Evolutionary conservation across 2,113 vertebrate species (phyloP), one percentile per base, ranked within the genome.

Genomic region (Ailurus styani): DNA sequence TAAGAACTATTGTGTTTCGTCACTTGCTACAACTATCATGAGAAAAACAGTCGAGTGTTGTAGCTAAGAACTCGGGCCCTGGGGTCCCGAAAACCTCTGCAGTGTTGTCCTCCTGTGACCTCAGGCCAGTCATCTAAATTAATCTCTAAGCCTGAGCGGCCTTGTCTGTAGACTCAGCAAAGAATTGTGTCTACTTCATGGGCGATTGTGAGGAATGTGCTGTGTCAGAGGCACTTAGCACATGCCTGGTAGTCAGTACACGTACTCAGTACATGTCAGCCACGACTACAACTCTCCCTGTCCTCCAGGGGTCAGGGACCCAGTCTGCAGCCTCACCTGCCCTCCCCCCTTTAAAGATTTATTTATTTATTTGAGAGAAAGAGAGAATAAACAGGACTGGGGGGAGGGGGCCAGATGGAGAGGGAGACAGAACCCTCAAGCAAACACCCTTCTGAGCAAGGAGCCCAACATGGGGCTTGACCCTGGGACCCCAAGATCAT

Each of bases 261-360:
- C 3, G 1, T 75, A 15, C 42, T 29, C 7, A 4, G 13, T 2
- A 27, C 12, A 0, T 0, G 9, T 62, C 2, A 31, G 62, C 79
- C n/a, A 3, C 1, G 7, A 34, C 55, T 20, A 2, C 25, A 3
- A 3, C n/a, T 27, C 66, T 72, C 52, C 23, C 31, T 7, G 5
- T 40, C 73, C 72, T 34, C 62, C n/a, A 1, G 34, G 0, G 1
- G 78, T 50, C n/a, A 12, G 57, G 0, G 13, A 29, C 25, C 57
- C 15, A 0, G 11, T 47, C 29, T 82, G 37, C 25, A 57, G 90
- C 57, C 54, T 54, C 45, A 1, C 21, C 17, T 18, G 17, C 21
- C 29, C 17, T 27, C 25, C 18, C 34, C 13, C 8, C 18, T 68
- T n/a, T 20, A 37, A 68, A 68, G n/a, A 68, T n/a, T 17, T 34